Evolutionary conservation across 2,113 vertebrate species (phyloP).

Genomic region (Varanus salvator): DNA sequence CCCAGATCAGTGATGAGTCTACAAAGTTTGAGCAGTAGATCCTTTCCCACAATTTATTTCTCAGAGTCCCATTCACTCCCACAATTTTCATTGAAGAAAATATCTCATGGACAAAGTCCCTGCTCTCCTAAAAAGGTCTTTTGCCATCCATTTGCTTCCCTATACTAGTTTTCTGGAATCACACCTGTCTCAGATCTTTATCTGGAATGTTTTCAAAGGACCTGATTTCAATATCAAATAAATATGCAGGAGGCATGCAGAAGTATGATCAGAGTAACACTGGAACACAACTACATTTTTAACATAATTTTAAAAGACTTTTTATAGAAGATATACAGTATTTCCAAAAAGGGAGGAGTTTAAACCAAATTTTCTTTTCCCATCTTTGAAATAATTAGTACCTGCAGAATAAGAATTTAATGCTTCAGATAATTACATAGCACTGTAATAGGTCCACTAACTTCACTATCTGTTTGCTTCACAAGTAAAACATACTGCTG

Average conservation of each 20-base stretch:
- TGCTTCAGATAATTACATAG: not conserved
- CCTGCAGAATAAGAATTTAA: not conserved
- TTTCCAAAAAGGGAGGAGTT: not conserved
- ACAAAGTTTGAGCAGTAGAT: not conserved
- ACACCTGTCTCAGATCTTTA: fast-evolving
- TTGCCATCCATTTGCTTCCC: not conserved
- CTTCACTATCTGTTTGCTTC: not conserved
- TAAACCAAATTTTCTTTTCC: not conserved
- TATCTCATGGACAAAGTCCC: not conserved
- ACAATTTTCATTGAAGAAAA: not conserved
- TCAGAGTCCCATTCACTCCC: not conserved
- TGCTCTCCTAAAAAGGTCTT: not conserved
- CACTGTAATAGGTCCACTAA: not conserved
- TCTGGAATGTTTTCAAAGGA: not conserved
- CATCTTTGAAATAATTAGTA: not conserved
- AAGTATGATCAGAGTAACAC: not conserved
- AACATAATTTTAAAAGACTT: not conserved
- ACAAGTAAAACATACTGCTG: slow-evolving; percentile 17
- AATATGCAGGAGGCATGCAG: not conserved
- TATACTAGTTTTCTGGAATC: not conserved
- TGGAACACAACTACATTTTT: not conserved
- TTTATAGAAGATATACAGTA: not conserved
- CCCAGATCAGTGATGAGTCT: no score
- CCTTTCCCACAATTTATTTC: not conserved
- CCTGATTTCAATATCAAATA: not conserved